These are phyloP conservation scores for Erethizon dorsatum DNA, from an alignment of 2,797 vertebrate genomes.

Conservation along the genomic window DNA sequence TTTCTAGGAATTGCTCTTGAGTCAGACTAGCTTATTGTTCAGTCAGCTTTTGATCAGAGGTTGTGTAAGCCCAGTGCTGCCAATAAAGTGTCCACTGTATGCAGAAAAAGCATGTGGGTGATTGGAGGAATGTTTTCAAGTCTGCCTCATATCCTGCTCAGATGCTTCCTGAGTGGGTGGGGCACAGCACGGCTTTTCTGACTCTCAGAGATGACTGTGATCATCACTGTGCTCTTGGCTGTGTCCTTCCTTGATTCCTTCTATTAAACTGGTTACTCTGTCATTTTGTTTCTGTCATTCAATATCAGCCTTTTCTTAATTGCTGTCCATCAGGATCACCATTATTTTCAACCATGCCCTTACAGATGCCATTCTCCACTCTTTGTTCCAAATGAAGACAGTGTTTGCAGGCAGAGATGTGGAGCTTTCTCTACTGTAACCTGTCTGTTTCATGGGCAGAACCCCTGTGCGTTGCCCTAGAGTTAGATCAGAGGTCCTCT, in stretches of 20 bases:
- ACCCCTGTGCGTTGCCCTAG: not conserved
- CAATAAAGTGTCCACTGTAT: not conserved
- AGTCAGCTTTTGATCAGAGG: not conserved
- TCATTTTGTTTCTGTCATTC: not conserved
- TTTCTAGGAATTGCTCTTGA: slow-evolving; percentile 9
- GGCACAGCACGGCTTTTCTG: not conserved
- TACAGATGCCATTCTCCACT: not conserved
- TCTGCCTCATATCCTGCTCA: not conserved
- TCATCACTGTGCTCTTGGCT: not conserved
- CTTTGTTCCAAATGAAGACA: not conserved
- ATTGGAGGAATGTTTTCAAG: not conserved
- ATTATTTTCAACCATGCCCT: not conserved
- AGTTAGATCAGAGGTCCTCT: not conserved
- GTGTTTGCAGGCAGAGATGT: not conserved
- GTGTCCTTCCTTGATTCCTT: not conserved
- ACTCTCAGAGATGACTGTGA: not conserved
- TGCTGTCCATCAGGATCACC: not conserved
- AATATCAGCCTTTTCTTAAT: not conserved
- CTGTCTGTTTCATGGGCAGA: not conserved
- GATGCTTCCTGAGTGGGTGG: not conserved
- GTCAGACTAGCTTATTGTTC: not conserved
- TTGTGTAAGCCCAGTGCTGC: not conserved
- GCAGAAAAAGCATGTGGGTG: not conserved
- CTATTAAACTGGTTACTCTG: not conserved
- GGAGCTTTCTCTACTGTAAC: not conserved